Evolutionary conservation across 2,113 vertebrate genomes (phyloP).

Genomic region (Eurystomus gularis): DNA sequence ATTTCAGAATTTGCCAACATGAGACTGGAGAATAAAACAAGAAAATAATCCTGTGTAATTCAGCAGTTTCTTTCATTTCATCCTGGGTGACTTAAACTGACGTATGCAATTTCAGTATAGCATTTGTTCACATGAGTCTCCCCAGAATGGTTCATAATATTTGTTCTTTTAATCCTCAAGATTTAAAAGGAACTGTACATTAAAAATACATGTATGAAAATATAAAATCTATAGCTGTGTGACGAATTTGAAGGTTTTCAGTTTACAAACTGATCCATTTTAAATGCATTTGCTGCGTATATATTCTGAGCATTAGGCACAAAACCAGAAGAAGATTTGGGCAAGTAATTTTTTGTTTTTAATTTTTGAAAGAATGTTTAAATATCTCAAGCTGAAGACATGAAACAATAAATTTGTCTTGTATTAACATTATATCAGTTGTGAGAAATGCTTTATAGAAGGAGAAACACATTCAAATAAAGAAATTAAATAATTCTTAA

Average conservation of each 20-base stretch:
- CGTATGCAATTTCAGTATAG: fast-evolving
- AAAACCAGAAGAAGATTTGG: neutral
- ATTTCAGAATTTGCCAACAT: neutral
- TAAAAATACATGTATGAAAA: neutral
- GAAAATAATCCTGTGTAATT: neutral
- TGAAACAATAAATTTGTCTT: neutral
- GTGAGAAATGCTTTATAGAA: neutral
- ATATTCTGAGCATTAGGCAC: neutral
- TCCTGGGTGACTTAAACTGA: neutral
- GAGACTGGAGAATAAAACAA: neutral
- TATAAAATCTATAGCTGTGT: neutral
- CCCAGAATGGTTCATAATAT: neutral
- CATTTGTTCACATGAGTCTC: neutral
- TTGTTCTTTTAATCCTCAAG: neutral
- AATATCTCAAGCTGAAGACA: neutral
- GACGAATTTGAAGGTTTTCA: neutral
- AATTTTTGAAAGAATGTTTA: neutral
- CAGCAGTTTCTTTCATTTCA: neutral
- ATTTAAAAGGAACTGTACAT: neutral
- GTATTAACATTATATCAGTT: neutral
- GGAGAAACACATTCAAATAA: neutral
- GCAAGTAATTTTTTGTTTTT: neutral
- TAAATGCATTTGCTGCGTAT: neutral
- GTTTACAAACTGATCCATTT: neutral
- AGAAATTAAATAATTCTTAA: neutral